These are phyloP conservation scores for Lophotis ruficrista DNA, from an alignment of 2,113 vertebrate species.

Conservation along the genomic window DNA sequence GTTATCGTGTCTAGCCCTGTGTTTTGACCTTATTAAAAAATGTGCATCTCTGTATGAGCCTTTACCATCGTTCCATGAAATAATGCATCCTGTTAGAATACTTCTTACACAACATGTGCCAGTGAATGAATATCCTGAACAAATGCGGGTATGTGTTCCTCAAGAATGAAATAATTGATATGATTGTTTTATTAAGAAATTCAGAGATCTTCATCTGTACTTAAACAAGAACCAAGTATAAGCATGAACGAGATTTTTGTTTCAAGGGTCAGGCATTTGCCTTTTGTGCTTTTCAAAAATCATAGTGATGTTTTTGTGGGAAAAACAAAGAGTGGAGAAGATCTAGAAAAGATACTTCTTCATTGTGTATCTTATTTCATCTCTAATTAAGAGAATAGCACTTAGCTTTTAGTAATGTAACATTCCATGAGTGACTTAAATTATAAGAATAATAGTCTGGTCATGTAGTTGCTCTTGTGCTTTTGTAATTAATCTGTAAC, in stretches of 20 bases:
- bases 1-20: conserved; percentile 81
- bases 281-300: not conserved
- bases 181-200: not conserved
- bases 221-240: not conserved
- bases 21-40: conserved; percentile 84
- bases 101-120: conserved; percentile 80
- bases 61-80: conserved; percentile 76
- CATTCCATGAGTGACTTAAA: not conserved
- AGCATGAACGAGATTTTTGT: not conserved
- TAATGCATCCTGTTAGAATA: conserved; percentile 78
- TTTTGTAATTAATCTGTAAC: not conserved
- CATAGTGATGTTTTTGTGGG: not conserved
- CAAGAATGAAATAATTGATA: not conserved
- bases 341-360: not conserved
- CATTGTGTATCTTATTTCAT: not conserved
- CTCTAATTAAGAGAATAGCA: not conserved
- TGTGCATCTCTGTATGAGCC: conserved; percentile 79
- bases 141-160: conserved; percentile 79
- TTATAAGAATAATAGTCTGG: not conserved
- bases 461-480: not conserved
- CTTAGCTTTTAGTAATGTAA: not conserved
- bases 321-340: not conserved
- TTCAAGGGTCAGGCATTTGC: not conserved
- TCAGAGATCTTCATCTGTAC: not conserved
- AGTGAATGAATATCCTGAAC: conserved; percentile 64